Evolutionary conservation across 2,113 vertebrate genomes (phyloP).

Genomic region (Prunella fulvescens): DNA sequence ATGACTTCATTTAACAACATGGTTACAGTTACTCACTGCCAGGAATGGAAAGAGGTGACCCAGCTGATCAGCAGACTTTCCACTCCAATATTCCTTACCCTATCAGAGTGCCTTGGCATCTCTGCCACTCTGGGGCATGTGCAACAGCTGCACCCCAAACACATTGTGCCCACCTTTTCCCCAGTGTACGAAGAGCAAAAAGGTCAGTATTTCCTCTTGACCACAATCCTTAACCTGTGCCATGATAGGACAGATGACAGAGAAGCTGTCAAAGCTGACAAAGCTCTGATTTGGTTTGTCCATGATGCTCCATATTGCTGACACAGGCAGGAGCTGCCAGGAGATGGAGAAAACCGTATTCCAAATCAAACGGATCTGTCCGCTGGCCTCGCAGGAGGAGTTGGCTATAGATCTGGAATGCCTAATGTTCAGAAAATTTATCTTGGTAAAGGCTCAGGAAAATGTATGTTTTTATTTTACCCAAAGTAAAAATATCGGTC

Average conservation of each 20-base stretch:
- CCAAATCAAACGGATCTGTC: slow-evolving; percentile 41
- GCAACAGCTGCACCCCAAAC: not conserved
- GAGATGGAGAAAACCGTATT: not conserved
- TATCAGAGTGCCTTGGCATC: not conserved
- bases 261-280: not conserved
- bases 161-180: not conserved
- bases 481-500: slow-evolving; percentile 63
- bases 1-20: slow-evolving; percentile 36
- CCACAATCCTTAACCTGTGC: not conserved
- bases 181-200: not conserved
- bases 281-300: not conserved
- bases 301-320: not conserved
- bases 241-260: not conserved
- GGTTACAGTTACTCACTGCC: not conserved
- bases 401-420: slow-evolving; percentile 51
- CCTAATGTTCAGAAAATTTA: slow-evolving; percentile 62
- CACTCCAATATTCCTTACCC: not conserved
- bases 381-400: slow-evolving; percentile 43
- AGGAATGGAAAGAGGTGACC: not conserved
- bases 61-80: not conserved
- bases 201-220: not conserved
- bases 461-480: slow-evolving; percentile 69
- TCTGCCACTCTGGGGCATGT: not conserved
- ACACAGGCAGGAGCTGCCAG: not conserved
- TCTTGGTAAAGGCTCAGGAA: slow-evolving; percentile 64